Conservation (phyloP, 2,113 vertebrate species). For the Mugil cephalus region DNA sequence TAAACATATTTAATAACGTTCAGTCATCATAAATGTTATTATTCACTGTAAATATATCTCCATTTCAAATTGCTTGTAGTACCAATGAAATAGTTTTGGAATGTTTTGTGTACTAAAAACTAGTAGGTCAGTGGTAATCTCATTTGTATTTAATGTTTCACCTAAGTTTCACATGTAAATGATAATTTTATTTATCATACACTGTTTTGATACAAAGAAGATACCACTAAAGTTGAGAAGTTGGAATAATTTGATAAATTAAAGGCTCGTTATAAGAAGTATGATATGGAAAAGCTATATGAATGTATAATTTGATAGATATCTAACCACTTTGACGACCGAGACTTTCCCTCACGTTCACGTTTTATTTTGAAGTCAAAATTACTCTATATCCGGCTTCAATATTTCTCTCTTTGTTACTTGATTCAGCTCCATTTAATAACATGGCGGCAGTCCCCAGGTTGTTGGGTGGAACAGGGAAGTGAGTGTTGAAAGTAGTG, state of each 20-base stretch:
- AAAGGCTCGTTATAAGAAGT: background rate
- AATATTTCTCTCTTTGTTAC: background rate
- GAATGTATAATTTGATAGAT: too few species aligned
- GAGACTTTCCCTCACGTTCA: fast-evolving
- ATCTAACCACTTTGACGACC: too few species aligned
- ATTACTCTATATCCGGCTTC: conserved; percentile 11
- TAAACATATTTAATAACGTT: background rate
- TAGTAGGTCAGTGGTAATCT: too few species aligned
- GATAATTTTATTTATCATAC: too few species aligned
- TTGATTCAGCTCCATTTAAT: conserved; percentile 25
- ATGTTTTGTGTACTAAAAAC: too few species aligned
- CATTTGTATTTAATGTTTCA: background rate
- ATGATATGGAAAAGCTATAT: background rate
- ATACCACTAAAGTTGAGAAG: background rate
- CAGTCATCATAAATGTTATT: background rate
- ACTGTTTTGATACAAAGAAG: too few species aligned
- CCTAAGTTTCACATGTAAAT: too few species aligned
- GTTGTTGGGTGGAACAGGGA: conserved; percentile 12
- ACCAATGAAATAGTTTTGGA: too few species aligned
- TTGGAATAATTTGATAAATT: background rate
- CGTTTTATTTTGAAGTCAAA: conserved; percentile 66
- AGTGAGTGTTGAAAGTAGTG: conserved; percentile 11
- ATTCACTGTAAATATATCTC: background rate
- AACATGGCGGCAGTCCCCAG: conserved; percentile 70
- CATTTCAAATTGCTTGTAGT: too few species aligned